Evolutionary conservation across 1,140 invertebrate genomes (phyloP).

Genomic region (Atta cephalotes): DNA sequence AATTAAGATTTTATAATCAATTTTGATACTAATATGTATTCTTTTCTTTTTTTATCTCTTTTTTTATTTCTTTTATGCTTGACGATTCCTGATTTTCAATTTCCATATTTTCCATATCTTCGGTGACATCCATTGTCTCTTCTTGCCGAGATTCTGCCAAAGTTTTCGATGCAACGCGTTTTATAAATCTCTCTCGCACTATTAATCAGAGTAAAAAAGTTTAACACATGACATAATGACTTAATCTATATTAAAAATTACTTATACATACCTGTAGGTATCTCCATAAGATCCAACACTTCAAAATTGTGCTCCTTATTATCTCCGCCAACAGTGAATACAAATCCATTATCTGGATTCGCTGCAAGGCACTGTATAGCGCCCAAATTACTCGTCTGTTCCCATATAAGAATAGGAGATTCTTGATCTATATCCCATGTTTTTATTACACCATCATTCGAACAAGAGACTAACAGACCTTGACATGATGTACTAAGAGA

Average conservation of each 20-base stretch:
- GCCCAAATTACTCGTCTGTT: constrained; percentile 90
- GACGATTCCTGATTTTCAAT: neutral
- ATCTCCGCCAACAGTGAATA: constrained; percentile 93
- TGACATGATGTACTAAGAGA: constrained; percentile 89
- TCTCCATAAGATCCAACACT: constrained; percentile 91
- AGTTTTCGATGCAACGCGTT: constrained; percentile 14
- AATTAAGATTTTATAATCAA: neutral
- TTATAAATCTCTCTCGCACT: constrained; percentile 71
- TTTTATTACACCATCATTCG: constrained; percentile 91
- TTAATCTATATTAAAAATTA: constrained; percentile 36
- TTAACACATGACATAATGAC: neutral
- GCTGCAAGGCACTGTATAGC: constrained; percentile 90
- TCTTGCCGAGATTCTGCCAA: constrained; percentile 28
- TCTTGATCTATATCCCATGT: constrained; percentile 90
- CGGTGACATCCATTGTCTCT: constrained; percentile 78
- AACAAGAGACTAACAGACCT: constrained; percentile 91
- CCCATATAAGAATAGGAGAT: constrained; percentile 85
- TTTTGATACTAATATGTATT: neutral
- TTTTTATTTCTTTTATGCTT: neutral
- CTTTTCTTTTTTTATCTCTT: neutral
- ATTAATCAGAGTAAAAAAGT: constrained; percentile 62
- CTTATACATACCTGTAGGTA: constrained; percentile 87
- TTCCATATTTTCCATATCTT: constrained; percentile 72
- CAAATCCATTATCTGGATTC: constrained; percentile 93
- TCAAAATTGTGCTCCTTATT: constrained; percentile 93